Base-by-base conservation (phyloP, 2,797 vertebrate genomes). In the Myioborus melanocephalus region DNA sequence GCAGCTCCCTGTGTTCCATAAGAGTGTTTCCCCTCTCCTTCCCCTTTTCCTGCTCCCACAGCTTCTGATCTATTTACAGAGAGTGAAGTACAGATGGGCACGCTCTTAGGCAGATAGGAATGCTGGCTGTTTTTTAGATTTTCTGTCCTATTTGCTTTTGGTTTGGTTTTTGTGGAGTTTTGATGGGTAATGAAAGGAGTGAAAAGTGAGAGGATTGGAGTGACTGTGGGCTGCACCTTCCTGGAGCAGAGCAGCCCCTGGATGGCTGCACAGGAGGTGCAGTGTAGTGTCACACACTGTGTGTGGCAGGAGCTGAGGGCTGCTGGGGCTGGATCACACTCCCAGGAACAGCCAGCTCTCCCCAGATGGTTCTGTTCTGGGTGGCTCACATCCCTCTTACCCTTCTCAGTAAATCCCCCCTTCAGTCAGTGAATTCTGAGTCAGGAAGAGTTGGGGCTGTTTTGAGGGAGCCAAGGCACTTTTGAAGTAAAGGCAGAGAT, bases 331-430 rank as follows among this genome's bases (percentile, higher is more conserved):
- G 6, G 8, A 2, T 18, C 32, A 12, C 34, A 7, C 2, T 4
- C 22, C 41, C 2, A 2, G 43, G 14, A 75, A n/a, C 55, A 20
- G 2, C 68, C 65, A 12, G 0, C 0, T 34, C 46, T 56, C 13
- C 34, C 37, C 12, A 9, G 5, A 5, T 2, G 17, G 44, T 23
- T 83, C 57, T 50, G 13, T 15, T 34, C n/a, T 69, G 46, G 26
- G 34, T 68, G 27, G 3, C 37, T 93, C 24, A 15, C 3, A 35
- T 26, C 22, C 63, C 63, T 84, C 68, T 61, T 7, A 56, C 22
- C 17, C 21, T 56, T 56, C 16, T 10, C 27, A 34, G 59, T n/a
- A 77, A 92, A 94, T 59, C 66, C 50, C 49, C 26, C 10, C 39
- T 72, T 63, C 44, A 73, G 14, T 1, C 35, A 16, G 37, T n/a